These are phyloP conservation scores for Sphecodes monilicornis DNA, from an alignment of 2,888 invertebrate genomes.

Conservation along the genomic window DNA sequence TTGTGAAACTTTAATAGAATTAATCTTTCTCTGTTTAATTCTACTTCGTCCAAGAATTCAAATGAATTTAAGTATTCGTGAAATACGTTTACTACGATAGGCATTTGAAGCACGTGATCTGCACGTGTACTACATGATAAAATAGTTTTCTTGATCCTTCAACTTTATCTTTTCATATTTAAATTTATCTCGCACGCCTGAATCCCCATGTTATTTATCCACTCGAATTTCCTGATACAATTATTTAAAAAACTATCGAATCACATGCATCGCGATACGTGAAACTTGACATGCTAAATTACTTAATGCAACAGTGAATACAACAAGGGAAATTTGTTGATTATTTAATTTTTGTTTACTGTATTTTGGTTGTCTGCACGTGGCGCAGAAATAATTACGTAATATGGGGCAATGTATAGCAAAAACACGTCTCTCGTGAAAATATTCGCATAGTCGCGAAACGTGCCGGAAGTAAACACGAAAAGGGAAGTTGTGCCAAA, in stretches of 20 bases:
- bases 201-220: not conserved
- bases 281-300: not conserved
- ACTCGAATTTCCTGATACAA: not conserved
- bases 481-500: conserved; percentile 13
- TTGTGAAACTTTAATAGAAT: too few species aligned
- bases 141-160: conserved; percentile 2
- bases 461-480: not conserved
- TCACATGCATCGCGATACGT: not conserved
- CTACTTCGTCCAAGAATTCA: not conserved
- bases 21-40: not conserved
- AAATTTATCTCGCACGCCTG: not conserved
- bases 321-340: not conserved
- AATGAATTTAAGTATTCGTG: not conserved
- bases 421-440: not conserved
- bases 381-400: not conserved
- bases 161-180: conserved; percentile 1
- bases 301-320: not conserved
- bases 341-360: not conserved
- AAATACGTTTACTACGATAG: not conserved
- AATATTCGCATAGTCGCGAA: not conserved
- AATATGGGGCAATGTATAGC: not conserved
- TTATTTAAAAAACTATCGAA: not conserved
- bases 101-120: not conserved
- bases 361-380: not conserved
- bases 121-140: conserved; percentile 2